Evolutionary conservation across 2,113 vertebrate species (phyloP).

Genomic region (Butorides virescens): DNA sequence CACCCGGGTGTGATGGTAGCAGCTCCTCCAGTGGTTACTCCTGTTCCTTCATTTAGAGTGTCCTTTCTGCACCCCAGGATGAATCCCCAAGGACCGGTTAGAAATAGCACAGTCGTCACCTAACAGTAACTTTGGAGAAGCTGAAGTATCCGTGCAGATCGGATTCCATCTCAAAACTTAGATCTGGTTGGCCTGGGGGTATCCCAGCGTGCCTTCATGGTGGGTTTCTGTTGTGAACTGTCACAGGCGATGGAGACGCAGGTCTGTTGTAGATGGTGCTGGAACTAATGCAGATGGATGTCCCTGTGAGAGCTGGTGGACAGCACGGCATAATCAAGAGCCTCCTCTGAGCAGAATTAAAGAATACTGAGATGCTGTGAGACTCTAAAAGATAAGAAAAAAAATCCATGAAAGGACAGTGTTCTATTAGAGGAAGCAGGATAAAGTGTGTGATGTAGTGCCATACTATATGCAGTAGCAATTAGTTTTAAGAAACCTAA

Average conservation of each 20-base stretch:
- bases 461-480: neutral
- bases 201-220: accelerated
- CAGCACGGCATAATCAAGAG: neutral
- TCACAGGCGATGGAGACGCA: neutral
- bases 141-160: neutral
- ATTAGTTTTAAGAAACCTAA: neutral
- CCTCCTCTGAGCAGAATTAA: neutral
- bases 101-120: neutral
- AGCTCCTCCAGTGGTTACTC: neutral
- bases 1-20: neutral
- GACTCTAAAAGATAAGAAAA: neutral
- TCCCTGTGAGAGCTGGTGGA: neutral
- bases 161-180: neutral
- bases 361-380: neutral
- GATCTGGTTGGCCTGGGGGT: neutral
- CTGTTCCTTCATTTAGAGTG: neutral
- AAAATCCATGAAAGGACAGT: neutral
- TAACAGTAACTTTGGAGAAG: neutral
- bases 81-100: neutral
- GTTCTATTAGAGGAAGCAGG: neutral
- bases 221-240: neutral
- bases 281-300: neutral
- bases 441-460: neutral
- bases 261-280: neutral
- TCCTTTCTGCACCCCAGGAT: neutral